A percentile compares a stretch with the other conserved stretches of the same genome.
These are phyloP conservation scores for Ctenoplectra terminalis DNA, from an alignment of 1,140 invertebrate species.

Conservation along the genomic window DNA sequence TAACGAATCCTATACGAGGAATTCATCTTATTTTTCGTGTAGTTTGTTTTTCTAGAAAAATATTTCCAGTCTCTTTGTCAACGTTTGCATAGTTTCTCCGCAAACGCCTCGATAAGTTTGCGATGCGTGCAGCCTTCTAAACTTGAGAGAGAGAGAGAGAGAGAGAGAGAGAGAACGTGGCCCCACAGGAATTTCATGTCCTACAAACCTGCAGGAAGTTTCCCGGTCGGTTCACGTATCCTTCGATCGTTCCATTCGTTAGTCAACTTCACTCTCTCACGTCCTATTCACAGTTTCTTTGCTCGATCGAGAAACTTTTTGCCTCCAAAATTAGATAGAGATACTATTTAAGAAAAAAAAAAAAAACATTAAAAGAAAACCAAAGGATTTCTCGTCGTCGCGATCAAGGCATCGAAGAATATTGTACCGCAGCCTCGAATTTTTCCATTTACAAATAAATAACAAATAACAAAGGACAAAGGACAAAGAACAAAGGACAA, in stretches of 20 bases:
- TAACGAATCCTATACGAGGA: no score
- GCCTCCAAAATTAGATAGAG: constrained; percentile 28
- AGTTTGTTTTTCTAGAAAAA: no score
- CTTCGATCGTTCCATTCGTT: constrained; percentile 59
- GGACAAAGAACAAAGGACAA: no score
- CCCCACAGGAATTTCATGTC: constrained; percentile 38
- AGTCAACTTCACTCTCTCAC: constrained; percentile 37
- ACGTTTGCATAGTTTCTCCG: constrained; percentile 8
- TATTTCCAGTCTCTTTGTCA: no score
- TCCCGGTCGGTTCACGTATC: constrained; percentile 55
- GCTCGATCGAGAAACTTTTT: constrained; percentile 39
- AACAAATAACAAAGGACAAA: no score
- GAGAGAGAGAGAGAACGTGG: not conserved
- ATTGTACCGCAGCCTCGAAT: not conserved
- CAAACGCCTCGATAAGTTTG: constrained; percentile 19
- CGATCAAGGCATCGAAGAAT: not conserved
- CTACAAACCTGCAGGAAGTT: constrained; percentile 53
- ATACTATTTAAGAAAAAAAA: no score
- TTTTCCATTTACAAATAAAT: no score
- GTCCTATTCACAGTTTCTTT: constrained; percentile 25
- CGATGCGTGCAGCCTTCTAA: constrained; percentile 15
- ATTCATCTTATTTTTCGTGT: no score
- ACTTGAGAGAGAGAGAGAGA: not conserved
- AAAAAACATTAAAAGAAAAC: not conserved
- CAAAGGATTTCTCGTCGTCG: not conserved